A percentile compares a stretch with the other conserved stretches of the same genome.
These are phyloP conservation scores for Tachycineta bicolor DNA, from an alignment of 2,113 vertebrate species.

Conservation along the genomic window DNA sequence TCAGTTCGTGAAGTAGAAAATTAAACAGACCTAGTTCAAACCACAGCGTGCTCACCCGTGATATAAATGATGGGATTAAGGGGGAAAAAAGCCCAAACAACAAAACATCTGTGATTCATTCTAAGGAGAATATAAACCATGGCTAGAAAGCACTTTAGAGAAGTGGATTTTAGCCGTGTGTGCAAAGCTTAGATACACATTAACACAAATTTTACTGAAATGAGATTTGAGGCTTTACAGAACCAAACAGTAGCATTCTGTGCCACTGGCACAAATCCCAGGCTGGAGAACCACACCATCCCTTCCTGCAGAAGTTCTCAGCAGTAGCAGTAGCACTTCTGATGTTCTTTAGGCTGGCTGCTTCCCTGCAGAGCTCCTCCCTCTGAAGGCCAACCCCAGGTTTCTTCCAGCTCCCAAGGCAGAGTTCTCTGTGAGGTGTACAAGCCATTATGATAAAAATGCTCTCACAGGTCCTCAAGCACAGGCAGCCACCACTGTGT, in stretches of 20 bases:
- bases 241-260: not conserved
- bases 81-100: not conserved
- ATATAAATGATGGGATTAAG: not conserved
- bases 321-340: not conserved
- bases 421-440: not conserved
- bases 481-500: not conserved
- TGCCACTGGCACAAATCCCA: not conserved
- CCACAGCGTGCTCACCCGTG: not conserved
- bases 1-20: not conserved
- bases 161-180: not conserved
- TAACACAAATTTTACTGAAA: not conserved
- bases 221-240: constrained; percentile 2
- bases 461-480: not conserved
- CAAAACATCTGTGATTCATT: not conserved
- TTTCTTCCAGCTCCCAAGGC: not conserved
- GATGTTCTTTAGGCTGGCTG: not conserved
- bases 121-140: constrained; percentile 6
- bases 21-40: not conserved
- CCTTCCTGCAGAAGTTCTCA: not conserved
- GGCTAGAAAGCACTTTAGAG: constrained; percentile 25
- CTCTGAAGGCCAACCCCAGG: not conserved
- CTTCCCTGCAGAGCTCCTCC: not conserved
- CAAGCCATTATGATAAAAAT: fast-evolving
- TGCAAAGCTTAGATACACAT: not conserved
- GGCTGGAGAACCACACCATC: not conserved